Percentiles rank a stretch among this genome's conserved stretches.
These are phyloP conservation scores for Peromyscus melanophrys DNA, from an alignment of 2,797 vertebrate genomes.

Conservation along the genomic window DNA sequence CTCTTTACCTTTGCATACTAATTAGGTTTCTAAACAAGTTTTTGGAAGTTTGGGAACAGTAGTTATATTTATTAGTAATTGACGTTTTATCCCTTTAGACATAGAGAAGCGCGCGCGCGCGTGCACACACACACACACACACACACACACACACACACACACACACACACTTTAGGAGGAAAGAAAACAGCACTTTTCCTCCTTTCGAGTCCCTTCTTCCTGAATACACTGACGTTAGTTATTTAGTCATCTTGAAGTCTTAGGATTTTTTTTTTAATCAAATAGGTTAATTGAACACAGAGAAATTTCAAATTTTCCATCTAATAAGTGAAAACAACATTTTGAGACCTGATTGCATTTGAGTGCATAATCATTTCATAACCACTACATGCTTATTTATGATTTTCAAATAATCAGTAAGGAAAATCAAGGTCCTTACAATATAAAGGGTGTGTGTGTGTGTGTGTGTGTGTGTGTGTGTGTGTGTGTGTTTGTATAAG, in stretches of 20 bases:
- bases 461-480: not conserved
- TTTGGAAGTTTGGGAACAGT: slow-evolving; percentile 58
- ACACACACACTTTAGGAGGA: not conserved
- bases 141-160: not conserved
- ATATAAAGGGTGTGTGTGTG: too few relatives aligned
- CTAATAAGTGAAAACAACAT: slow-evolving; percentile 66
- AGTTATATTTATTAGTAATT: slow-evolving; percentile 51
- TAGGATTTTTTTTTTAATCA: slow-evolving; percentile 66
- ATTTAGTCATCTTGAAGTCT: slow-evolving; percentile 56
- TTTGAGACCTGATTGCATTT: slow-evolving; percentile 48
- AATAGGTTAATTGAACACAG: slow-evolving; percentile 40
- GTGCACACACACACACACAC: not conserved
- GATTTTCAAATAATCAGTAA: slow-evolving; percentile 33
- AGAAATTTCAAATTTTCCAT: slow-evolving; percentile 61
- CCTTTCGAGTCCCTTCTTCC: slow-evolving; percentile 44
- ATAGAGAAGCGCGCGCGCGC: not conserved
- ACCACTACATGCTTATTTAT: slow-evolving; percentile 44
- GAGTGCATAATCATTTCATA: slow-evolving; percentile 48
- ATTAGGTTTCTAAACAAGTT: slow-evolving; percentile 29
- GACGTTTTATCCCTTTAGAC: slow-evolving; percentile 2
- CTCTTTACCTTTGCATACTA: slow-evolving; percentile 22
- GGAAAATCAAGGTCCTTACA: slow-evolving; percentile 18
- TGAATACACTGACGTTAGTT: slow-evolving; percentile 67
- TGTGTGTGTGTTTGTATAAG: not conserved
- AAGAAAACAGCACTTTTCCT: slow-evolving; percentile 1